Conservation (phyloP, 2,888 invertebrate genomes). For the Polietes domitor region DNA sequence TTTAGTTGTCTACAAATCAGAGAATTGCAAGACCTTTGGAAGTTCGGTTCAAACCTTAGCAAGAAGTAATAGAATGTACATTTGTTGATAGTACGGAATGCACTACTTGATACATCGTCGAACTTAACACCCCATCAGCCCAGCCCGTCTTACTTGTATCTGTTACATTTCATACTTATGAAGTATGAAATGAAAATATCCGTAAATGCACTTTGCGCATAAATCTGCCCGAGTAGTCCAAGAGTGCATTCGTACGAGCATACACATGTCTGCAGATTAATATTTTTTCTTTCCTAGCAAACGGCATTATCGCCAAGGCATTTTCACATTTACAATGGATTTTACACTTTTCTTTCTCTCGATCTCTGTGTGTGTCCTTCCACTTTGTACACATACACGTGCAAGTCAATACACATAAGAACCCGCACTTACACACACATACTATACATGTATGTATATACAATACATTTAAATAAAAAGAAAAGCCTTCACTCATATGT, state of each 20-base stretch:
- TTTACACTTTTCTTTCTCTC: neutral
- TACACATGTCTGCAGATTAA: neutral
- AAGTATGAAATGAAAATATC: neutral
- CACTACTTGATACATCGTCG: too few species aligned
- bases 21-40: too few species aligned
- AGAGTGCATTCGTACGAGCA: neutral
- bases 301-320: neutral
- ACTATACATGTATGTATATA: neutral
- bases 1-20: too few species aligned
- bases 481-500: neutral
- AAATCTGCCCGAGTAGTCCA: neutral
- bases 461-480: neutral
- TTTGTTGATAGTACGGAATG: too few species aligned
- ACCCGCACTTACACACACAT: constrained; percentile 3
- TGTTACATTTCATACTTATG: neutral
- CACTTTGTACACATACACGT: neutral
- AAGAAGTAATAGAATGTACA: too few species aligned
- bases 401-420: constrained; percentile 11
- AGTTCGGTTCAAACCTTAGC: too few species aligned
- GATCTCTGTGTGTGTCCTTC: too few species aligned
- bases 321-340: constrained; percentile 1
- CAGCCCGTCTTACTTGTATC: too few species aligned
- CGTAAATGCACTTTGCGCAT: neutral
- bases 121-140: too few species aligned
- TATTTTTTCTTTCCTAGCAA: too few species aligned